A percentile compares a stretch with the other conserved stretches of the same genome.
These are phyloP conservation scores for Puma concolor DNA, from an alignment of 2,113 vertebrate genomes.

Conservation along the genomic window DNA sequence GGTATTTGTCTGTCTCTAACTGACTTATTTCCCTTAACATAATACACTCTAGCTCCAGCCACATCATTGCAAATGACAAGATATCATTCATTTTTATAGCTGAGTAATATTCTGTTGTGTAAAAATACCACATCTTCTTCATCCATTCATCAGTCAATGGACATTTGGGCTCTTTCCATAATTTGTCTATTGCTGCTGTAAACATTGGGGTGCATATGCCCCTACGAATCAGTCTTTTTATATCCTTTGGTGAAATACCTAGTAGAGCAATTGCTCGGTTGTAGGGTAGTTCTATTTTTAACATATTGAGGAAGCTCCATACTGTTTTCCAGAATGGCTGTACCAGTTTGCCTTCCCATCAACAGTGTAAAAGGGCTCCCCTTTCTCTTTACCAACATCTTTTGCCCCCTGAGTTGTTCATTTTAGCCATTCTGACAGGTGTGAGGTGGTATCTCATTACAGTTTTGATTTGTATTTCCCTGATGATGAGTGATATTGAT, in stretches of 20 bases:
- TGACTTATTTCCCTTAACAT: not conserved
- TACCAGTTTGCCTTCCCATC: not conserved
- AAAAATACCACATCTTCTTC: not conserved
- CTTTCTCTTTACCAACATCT: not conserved
- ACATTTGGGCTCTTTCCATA: not conserved
- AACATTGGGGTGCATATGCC: not conserved
- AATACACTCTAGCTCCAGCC: not conserved
- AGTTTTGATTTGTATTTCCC: not conserved
- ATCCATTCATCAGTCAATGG: not conserved
- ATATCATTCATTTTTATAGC: not conserved
- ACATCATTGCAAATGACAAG: not conserved
- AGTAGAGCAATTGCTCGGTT: not conserved
- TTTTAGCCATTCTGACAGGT: not conserved
- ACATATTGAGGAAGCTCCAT: not conserved
- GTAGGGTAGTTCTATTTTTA: not conserved
- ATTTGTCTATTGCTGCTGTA: not conserved
- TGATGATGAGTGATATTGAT: not conserved
- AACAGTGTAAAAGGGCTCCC: not conserved
- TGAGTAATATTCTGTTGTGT: not conserved
- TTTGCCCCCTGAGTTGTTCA: not conserved
- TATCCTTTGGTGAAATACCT: not conserved
- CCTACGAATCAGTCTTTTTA: not conserved
- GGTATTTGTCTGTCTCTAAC: not conserved
- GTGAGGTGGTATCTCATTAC: not conserved
- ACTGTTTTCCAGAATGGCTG: not conserved